These are phyloP conservation scores for Drosophila antonietae DNA, from an alignment of 2,888 invertebrate species.

Conservation along the genomic window DNA sequence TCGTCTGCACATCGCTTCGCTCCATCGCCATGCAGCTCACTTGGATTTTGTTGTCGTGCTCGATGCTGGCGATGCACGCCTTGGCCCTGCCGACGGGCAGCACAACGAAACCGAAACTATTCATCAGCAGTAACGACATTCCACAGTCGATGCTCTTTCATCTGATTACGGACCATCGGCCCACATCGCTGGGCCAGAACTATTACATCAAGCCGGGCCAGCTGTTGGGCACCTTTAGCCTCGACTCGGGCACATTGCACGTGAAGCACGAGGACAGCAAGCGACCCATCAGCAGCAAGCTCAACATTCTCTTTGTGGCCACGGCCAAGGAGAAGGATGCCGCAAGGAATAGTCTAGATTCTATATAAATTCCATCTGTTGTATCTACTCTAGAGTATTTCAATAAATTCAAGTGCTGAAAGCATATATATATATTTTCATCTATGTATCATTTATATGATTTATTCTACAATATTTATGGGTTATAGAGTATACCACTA, in stretches of 20 bases:
- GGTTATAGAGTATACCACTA: too few relatives aligned
- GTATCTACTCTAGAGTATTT: not conserved
- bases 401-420: slow-evolving; percentile 20
- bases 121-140: slow-evolving; percentile 29
- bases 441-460: too few relatives aligned
- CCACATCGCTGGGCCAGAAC: slow-evolving; percentile 69
- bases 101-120: slow-evolving; percentile 37
- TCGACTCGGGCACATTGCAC: slow-evolving; percentile 61
- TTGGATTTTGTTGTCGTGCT: slow-evolving; percentile 14
- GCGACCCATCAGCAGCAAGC: slow-evolving; percentile 62
- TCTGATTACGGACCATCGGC: slow-evolving; percentile 75
- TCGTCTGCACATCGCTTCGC: slow-evolving; percentile 31
- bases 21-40: slow-evolving; percentile 28
- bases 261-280: slow-evolving; percentile 54
- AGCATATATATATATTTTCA: too few relatives aligned
- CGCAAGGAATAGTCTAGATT: not conserved
- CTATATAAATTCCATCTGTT: not conserved
- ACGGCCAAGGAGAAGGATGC: slow-evolving; percentile 31
- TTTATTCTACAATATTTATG: too few relatives aligned
- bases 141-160: slow-evolving; percentile 58
- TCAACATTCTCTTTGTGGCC: slow-evolving; percentile 76
- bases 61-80: slow-evolving; percentile 15
- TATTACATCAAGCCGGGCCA: slow-evolving; percentile 81
- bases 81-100: slow-evolving; percentile 1
- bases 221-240: slow-evolving; percentile 58